Conservation (phyloP, 2,797 vertebrate genomes). For the Crenichthys baileyi region DNA sequence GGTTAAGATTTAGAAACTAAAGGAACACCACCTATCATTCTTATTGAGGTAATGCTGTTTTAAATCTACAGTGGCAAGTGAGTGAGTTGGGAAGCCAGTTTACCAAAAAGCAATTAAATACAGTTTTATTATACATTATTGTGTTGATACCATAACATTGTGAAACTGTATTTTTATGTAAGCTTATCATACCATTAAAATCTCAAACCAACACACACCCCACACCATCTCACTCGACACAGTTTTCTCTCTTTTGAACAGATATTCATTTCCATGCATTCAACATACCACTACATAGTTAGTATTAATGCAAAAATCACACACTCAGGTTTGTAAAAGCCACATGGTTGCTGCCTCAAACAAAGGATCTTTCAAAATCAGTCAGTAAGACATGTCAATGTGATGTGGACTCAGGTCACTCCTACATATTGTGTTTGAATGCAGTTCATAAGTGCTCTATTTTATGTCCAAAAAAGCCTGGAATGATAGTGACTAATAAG, state of each 20-base stretch:
- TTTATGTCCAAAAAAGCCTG: constrained; percentile 27
- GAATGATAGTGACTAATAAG: constrained; percentile 7
- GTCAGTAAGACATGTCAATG: constrained; percentile 23
- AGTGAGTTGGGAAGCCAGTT: background rate
- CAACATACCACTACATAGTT: constrained; percentile 31
- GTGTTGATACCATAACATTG: background rate
- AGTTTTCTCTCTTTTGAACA: constrained; percentile 16
- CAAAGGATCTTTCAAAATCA: constrained; percentile 28
- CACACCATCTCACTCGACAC: constrained; percentile 26
- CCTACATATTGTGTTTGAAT: constrained; percentile 42
- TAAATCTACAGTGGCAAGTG: background rate
- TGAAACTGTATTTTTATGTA: background rate
- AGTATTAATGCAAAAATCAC: constrained; percentile 33
- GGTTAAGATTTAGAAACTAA: background rate
- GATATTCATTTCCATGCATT: constrained; percentile 31
- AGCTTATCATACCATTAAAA: background rate
- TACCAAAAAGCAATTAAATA: background rate
- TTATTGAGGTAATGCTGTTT: background rate
- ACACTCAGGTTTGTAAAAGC: constrained; percentile 26
- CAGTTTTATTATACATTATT: background rate
- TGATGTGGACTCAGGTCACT: constrained; percentile 76
- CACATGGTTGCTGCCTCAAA: constrained; percentile 44
- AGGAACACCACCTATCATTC: background rate
- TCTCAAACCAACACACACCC: constrained; percentile 3
- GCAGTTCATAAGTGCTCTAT: constrained; percentile 15